phyloP scores from a whole-genome alignment of 2,888 invertebrate species.

The Arrhopalites spinosus region DNA sequence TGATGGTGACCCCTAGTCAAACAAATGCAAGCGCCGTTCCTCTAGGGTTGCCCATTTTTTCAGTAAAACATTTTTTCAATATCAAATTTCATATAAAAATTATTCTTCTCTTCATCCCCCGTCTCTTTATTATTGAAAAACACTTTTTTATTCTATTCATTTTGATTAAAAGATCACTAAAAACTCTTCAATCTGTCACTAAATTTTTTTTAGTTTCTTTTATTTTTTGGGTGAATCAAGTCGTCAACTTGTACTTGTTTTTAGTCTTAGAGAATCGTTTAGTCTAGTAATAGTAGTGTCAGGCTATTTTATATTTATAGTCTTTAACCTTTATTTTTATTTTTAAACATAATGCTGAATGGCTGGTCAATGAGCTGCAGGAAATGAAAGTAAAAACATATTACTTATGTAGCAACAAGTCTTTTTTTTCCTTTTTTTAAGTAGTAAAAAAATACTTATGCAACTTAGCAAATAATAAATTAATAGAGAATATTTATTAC shows the following conservation, averaged over 20 bases:
- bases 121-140: background rate
- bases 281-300: background rate
- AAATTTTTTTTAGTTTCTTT: background rate
- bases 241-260: constrained; percentile 10
- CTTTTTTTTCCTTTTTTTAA: background rate
- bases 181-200: background rate
- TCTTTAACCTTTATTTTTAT: background rate
- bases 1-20: constrained; percentile 34
- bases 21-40: constrained; percentile 34
- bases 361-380: constrained; percentile 7
- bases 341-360: constrained; percentile 1
- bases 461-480: background rate
- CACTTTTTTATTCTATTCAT: too few relatives aligned
- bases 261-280: background rate
- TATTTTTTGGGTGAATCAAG: constrained; percentile 3
- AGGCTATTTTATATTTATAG: background rate
- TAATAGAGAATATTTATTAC: background rate
- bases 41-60: constrained; percentile 25
- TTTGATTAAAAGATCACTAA: background rate
- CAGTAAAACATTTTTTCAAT: background rate
- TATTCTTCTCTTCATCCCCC: background rate
- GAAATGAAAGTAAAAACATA: background rate
- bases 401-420: background rate
- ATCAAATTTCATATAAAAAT: background rate
- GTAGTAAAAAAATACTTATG: background rate